Evolutionary conservation across 2,888 invertebrate genomes (phyloP).

Genomic region (Anoplius nigerrimus): DNA sequence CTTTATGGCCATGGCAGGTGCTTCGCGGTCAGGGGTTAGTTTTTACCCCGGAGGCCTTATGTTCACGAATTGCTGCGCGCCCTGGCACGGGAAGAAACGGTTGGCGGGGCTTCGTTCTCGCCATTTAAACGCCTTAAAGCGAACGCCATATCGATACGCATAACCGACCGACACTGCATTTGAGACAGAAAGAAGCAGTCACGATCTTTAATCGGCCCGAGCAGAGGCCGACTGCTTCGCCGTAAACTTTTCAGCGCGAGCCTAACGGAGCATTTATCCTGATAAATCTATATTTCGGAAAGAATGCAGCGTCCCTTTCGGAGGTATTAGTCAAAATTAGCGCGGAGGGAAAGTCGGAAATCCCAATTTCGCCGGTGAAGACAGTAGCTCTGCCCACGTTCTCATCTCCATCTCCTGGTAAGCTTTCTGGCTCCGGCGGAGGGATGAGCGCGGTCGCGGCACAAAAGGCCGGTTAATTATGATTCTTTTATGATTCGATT

Average conservation of each 20-base stretch:
- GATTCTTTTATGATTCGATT: constrained; percentile 74
- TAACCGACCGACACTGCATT: too few relatives aligned
- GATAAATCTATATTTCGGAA: constrained; percentile 39
- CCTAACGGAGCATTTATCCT: constrained; percentile 28
- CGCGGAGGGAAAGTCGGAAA: constrained; percentile 62
- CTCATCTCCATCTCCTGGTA: constrained; percentile 52
- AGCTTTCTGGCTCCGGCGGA: constrained; percentile 40
- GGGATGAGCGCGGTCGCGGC: constrained; percentile 35
- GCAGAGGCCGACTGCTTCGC: too few relatives aligned
- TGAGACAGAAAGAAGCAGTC: too few relatives aligned
- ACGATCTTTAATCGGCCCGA: too few relatives aligned
- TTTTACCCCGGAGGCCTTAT: constrained; percentile 46
- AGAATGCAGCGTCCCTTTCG: constrained; percentile 30
- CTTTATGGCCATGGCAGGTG: constrained; percentile 72
- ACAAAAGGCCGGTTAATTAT: constrained; percentile 73
- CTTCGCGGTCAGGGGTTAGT: constrained; percentile 70
- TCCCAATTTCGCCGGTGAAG: constrained; percentile 58
- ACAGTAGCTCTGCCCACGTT: constrained; percentile 42
- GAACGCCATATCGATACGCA: background rate
- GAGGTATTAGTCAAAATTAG: constrained; percentile 63
- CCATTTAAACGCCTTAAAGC: background rate
- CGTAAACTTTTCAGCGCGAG: too few relatives aligned
- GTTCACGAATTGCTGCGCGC: background rate
- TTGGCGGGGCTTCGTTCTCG: background rate
- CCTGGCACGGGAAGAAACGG: background rate